Percentiles rank a stretch among this genome's conserved stretches.
Evolutionary conservation across 2,113 vertebrate species (phyloP).

Genomic region (Cryptomyrus ogoouensis): DNA sequence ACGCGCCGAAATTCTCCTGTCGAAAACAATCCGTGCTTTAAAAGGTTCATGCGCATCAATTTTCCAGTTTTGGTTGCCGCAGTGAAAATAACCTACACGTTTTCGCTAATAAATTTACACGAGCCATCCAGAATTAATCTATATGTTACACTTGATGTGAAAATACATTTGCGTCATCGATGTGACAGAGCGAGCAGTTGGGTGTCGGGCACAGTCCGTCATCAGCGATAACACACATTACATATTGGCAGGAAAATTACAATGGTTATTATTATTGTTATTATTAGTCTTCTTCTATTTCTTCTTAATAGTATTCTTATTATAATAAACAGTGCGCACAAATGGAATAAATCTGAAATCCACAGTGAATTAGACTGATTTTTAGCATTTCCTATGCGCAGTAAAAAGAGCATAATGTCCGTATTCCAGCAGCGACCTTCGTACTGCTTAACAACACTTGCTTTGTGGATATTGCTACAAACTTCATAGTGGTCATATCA

Average conservation of each 20-base stretch:
- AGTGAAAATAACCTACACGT: not conserved
- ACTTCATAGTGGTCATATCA: not conserved
- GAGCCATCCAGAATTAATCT: not conserved
- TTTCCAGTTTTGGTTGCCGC: not conserved
- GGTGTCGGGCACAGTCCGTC: not conserved
- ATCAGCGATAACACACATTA: not conserved
- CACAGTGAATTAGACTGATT: not conserved
- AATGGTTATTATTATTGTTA: not conserved
- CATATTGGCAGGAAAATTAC: not conserved
- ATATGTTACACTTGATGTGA: not conserved
- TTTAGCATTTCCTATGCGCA: not conserved
- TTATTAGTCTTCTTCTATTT: not conserved
- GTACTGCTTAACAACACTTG: not conserved
- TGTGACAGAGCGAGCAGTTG: not conserved
- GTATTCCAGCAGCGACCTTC: not conserved
- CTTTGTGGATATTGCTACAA: not conserved
- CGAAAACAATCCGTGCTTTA: not conserved
- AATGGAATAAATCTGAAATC: not conserved
- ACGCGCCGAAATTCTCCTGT: not conserved
- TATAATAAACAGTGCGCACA: not conserved
- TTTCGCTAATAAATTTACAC: not conserved
- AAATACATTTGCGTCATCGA: constrained; percentile 18
- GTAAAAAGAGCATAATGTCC: not conserved
- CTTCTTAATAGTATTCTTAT: not conserved
- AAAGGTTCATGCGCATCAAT: not conserved